A percentile compares a stretch with the other conserved stretches of the same genome.
Conservation (phyloP, 2,797 vertebrate species). For the Oreochromis mossambicus region DNA sequence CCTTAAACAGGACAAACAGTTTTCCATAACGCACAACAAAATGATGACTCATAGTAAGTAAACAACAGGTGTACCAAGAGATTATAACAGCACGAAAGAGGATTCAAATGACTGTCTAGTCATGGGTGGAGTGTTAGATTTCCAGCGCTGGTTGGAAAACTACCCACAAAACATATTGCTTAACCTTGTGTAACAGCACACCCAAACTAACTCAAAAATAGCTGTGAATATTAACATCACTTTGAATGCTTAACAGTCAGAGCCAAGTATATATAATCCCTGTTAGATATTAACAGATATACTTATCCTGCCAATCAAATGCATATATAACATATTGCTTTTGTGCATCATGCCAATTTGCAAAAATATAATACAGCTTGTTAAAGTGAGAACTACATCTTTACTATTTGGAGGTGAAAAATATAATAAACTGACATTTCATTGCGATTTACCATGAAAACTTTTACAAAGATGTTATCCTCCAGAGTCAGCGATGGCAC, state of each 20-base stretch:
- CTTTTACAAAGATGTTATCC: conserved; percentile 78
- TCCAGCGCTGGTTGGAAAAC: not conserved
- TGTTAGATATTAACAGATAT: not conserved
- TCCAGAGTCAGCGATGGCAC: conserved; percentile 77
- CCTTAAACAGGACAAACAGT: not conserved
- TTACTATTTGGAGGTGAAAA: not conserved
- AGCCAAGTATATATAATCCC: not conserved
- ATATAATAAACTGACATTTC: not conserved
- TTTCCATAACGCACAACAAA: not conserved
- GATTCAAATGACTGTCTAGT: not conserved
- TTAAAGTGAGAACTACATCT: not conserved
- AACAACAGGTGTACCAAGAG: conserved; percentile 56
- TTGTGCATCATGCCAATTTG: not conserved
- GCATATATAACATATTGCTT: not conserved
- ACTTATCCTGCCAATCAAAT: not conserved
- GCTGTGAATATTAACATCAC: not conserved
- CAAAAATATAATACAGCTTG: not conserved
- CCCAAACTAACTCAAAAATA: not conserved
- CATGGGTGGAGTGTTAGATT: not conserved
- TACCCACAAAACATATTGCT: conserved; percentile 9
- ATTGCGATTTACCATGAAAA: conserved; percentile 69
- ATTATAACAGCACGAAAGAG: not conserved
- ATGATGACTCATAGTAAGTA: conserved; percentile 46
- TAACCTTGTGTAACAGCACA: not conserved
- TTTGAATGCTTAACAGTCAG: not conserved